Conservation (phyloP, 2,888 invertebrate species). For the Griposia aprilina region DNA sequence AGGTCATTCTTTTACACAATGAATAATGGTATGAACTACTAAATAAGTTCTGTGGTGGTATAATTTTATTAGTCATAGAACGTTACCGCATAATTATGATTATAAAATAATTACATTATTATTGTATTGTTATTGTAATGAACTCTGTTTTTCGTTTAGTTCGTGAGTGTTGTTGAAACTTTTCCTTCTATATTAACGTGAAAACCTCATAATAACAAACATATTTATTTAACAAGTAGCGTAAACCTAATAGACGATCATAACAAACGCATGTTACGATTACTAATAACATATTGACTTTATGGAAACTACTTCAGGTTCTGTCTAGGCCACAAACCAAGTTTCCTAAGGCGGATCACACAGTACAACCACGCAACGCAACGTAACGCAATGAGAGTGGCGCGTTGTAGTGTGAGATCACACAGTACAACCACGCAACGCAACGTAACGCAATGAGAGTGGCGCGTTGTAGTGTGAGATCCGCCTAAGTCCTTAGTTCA, state of each 20-base stretch:
- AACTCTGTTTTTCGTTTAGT: slow-evolving; percentile 30
- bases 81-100: slow-evolving; percentile 37
- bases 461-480: no score
- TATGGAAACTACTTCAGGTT: neutral
- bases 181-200: slow-evolving; percentile 21
- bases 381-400: no score
- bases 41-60: slow-evolving; percentile 11
- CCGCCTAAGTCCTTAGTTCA: neutral
- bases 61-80: slow-evolving; percentile 36
- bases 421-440: no score
- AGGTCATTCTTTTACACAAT: slow-evolving; percentile 35
- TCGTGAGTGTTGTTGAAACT: slow-evolving; percentile 22
- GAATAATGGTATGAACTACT: slow-evolving; percentile 24
- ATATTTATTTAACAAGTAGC: slow-evolving; percentile 35
- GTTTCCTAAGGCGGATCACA: neutral
- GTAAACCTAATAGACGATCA: slow-evolving; percentile 16
- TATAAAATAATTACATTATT: slow-evolving; percentile 30
- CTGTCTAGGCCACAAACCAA: neutral
- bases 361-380: no score
- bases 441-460: no score
- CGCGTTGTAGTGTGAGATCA: no score
- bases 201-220: slow-evolving; percentile 36
- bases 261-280: slow-evolving; percentile 19
- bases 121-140: no score
- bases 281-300: slow-evolving; percentile 1